Evolutionary conservation across 1,140 invertebrate species (phyloP).

Genomic region (Drosophila triauraria): DNA sequence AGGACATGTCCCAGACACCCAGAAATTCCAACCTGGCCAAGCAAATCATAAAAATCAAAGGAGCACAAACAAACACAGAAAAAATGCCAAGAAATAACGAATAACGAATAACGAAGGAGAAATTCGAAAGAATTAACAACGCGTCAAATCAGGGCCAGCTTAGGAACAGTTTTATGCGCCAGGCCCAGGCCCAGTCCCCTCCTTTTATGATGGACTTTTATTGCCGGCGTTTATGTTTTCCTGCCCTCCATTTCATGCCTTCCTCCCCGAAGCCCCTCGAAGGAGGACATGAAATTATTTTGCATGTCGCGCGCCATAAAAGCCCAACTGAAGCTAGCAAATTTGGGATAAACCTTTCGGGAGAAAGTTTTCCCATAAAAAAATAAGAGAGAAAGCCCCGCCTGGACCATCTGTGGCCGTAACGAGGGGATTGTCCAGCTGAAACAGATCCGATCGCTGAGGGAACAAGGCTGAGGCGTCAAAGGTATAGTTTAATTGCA

Average conservation of each 20-base stretch:
- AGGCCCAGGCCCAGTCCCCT: not conserved
- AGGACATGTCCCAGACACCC: constrained; percentile 51
- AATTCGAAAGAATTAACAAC: constrained; percentile 69
- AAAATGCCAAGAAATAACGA: constrained; percentile 4
- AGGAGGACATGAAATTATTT: constrained; percentile 65
- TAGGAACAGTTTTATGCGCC: constrained; percentile 65
- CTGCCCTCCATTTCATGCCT: not conserved
- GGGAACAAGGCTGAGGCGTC: not conserved
- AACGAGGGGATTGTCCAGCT: constrained; percentile 8
- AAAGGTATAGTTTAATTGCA: not conserved
- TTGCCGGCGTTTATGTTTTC: constrained; percentile 66
- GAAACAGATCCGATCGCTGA: not conserved
- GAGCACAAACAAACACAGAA: constrained; percentile 5
- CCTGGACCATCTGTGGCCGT: constrained; percentile 3
- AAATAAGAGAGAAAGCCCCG: not conserved
- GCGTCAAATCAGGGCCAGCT: constrained; percentile 74
- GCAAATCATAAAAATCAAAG: constrained; percentile 63
- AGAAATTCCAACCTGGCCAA: constrained; percentile 53
- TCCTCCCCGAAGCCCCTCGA: constrained; percentile 23
- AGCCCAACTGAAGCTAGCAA: constrained; percentile 62
- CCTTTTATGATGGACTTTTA: constrained; percentile 77
- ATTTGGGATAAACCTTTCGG: constrained; percentile 61
- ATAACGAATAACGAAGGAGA: not conserved
- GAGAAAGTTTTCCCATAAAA: constrained; percentile 30
- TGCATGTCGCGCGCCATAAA: constrained; percentile 72